Evolutionary conservation across 2,113 vertebrate species (phyloP).

Genomic region (Neotoma lepida): DNA sequence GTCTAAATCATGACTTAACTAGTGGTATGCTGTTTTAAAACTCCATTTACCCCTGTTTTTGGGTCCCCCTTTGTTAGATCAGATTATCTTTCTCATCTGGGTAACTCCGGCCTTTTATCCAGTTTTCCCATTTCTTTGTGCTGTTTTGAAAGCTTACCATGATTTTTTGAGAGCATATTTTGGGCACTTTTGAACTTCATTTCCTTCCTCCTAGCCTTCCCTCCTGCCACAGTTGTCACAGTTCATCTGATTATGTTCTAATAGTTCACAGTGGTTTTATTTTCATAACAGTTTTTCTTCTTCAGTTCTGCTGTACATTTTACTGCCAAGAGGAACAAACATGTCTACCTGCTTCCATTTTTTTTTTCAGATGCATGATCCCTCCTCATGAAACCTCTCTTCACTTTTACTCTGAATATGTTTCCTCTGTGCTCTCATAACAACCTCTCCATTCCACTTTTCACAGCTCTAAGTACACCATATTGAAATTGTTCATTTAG

Average conservation of each 20-base stretch:
- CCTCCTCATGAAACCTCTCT: not conserved
- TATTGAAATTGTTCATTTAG: constrained; percentile 14
- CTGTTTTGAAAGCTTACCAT: not conserved
- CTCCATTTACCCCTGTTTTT: not conserved
- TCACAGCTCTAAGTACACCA: not conserved
- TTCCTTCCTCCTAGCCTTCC: constrained; percentile 11
- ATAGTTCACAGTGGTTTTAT: not conserved
- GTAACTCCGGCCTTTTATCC: constrained; percentile 1
- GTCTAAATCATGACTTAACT: not conserved
- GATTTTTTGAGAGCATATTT: constrained; percentile 10
- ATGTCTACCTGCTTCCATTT: not conserved
- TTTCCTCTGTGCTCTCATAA: not conserved
- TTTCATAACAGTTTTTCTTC: not conserved
- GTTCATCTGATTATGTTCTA: not conserved
- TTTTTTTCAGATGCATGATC: not conserved
- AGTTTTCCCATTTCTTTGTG: not conserved
- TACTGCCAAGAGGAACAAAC: not conserved
- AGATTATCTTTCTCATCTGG: constrained; percentile 4
- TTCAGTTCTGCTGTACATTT: not conserved
- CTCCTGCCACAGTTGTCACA: not conserved
- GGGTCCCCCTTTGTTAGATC: not conserved
- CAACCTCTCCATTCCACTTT: not conserved
- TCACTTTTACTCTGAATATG: not conserved
- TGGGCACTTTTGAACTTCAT: not conserved
- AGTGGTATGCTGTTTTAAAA: not conserved